These are phyloP conservation scores for Stenurella melanura DNA, from an alignment of 2,888 invertebrate species.

Conservation along the genomic window DNA sequence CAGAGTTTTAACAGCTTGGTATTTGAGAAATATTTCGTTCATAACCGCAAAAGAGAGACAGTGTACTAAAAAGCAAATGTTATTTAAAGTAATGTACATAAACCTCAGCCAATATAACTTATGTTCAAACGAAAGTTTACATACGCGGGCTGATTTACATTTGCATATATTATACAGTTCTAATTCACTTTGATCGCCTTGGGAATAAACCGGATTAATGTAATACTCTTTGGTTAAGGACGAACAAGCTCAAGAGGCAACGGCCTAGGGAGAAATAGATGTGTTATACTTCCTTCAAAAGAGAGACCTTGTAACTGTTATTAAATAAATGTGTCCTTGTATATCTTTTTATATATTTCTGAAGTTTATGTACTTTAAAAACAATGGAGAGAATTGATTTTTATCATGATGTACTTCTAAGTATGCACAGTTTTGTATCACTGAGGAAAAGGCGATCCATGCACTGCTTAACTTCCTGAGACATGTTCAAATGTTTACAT, in stretches of 20 bases:
- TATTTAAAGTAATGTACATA: background rate
- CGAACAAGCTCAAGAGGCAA: background rate
- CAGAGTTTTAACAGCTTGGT: background rate
- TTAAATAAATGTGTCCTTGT: no score
- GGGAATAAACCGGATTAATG: background rate
- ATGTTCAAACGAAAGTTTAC: background rate
- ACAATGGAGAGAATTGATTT: no score
- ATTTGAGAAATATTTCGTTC: background rate
- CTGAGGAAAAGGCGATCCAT: no score
- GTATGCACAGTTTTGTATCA: no score
- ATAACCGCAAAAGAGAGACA: background rate
- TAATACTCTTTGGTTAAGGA: background rate
- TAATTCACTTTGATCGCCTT: constrained; percentile 2
- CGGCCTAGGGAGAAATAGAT: background rate
- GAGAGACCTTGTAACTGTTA: background rate
- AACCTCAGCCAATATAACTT: background rate
- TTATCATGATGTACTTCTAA: no score
- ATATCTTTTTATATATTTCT: no score
- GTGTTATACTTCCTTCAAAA: background rate
- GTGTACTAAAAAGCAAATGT: background rate
- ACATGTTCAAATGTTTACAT: no score
- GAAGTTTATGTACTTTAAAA: no score
- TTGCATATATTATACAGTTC: background rate
- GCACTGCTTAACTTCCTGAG: no score
- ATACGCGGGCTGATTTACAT: background rate